Evolutionary conservation across 2,113 vertebrate genomes (phyloP).

Genomic region (Baryphthengus martii): DNA sequence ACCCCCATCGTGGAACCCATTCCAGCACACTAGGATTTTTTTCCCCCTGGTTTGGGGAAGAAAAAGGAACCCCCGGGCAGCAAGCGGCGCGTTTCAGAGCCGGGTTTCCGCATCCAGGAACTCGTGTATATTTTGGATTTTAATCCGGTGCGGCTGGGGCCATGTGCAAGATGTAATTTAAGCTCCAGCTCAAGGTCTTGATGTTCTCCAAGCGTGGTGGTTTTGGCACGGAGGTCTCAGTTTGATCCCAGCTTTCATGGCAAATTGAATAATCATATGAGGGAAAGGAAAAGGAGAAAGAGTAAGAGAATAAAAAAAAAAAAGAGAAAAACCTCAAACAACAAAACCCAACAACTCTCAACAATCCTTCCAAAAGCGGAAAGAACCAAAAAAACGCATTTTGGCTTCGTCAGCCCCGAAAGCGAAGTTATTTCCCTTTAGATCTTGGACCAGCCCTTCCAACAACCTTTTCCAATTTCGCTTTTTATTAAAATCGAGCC

Average conservation of each 20-base stretch:
- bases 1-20: too few species aligned
- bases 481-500: background rate
- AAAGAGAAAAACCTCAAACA: background rate
- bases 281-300: background rate
- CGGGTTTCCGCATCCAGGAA: background rate
- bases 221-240: slow-evolving; percentile 18
- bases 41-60: background rate
- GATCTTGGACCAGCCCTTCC: background rate
- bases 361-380: background rate
- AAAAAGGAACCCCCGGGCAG: background rate
- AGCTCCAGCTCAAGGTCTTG: background rate
- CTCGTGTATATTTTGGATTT: background rate
- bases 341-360: background rate
- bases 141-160: background rate
- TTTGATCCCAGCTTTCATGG: slow-evolving; percentile 8
- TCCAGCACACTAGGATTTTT: background rate
- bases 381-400: slow-evolving; percentile 13
- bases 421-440: background rate
- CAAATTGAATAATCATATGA: slow-evolving; percentile 33
- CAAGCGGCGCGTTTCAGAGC: background rate
- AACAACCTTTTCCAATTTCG: background rate
- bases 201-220: background rate
- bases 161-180: background rate
- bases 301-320: background rate
- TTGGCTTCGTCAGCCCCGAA: background rate